Evolutionary conservation across 2,113 vertebrate genomes (phyloP).

Genomic region (Polyodon spathula): DNA sequence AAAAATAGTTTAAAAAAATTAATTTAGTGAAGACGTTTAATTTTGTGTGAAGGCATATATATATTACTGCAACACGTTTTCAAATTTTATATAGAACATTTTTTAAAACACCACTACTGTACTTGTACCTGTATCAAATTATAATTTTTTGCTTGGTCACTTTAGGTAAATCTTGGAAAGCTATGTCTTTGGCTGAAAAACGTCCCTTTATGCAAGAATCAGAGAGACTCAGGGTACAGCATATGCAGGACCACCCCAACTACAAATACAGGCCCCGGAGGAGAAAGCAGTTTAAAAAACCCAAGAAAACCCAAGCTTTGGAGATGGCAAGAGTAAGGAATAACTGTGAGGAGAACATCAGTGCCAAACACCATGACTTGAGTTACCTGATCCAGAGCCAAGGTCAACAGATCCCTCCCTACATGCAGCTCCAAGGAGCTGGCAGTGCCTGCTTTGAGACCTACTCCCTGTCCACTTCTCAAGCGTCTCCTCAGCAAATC

Average conservation of each 20-base stretch:
- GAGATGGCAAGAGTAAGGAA: conserved; percentile 33
- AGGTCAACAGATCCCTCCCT: conserved; percentile 20
- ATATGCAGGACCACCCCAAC: conserved; percentile 90
- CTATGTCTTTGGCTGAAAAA: conserved; percentile 82
- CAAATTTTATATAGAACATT: no score
- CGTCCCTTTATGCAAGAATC: conserved; percentile 94
- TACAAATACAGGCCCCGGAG: conserved; percentile 91
- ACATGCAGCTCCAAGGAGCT: no score
- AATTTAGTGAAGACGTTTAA: no score
- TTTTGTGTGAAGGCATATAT: no score
- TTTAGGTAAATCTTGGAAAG: conserved; percentile 85
- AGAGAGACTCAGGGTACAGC: conserved; percentile 84
- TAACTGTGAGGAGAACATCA: conserved; percentile 40
- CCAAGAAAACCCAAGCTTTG: conserved; percentile 44
- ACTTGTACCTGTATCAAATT: no score
- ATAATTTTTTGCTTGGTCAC: no score
- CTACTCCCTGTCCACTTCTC: conserved; percentile 30
- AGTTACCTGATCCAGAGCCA: conserved; percentile 56
- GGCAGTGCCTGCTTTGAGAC: no score
- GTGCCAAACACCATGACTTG: conserved; percentile 48
- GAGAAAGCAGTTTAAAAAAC: conserved; percentile 81
- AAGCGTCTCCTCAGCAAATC: conserved; percentile 37
- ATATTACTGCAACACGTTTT: no score
- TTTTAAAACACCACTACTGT: no score
- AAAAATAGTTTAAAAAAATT: no score